Conservation (phyloP, 2,888 invertebrate genomes). For the Osmoderma eremita region DNA sequence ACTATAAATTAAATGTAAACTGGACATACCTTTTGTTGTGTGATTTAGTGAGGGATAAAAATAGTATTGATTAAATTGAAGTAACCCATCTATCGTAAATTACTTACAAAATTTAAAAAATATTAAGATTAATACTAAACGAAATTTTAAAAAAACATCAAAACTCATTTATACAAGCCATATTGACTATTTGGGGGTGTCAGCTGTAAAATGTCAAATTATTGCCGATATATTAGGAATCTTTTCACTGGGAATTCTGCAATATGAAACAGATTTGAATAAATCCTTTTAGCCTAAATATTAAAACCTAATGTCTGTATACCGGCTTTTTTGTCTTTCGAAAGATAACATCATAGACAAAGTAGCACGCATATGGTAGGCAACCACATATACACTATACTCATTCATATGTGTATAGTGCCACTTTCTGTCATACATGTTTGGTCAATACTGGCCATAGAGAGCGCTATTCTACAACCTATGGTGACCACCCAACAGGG, state of each 20-base stretch:
- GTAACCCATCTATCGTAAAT: background rate
- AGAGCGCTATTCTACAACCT: too few species aligned
- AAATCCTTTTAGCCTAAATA: background rate
- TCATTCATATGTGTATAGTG: too few species aligned
- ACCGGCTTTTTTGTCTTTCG: too few species aligned
- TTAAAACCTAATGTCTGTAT: background rate
- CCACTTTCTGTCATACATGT: too few species aligned
- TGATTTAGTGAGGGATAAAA: background rate
- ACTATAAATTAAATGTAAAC: conserved; percentile 11
- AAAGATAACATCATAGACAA: too few species aligned
- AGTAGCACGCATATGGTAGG: too few species aligned
- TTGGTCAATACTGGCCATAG: too few species aligned
- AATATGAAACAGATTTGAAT: background rate
- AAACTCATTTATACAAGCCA: conserved; percentile 38
- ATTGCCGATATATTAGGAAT: conserved; percentile 24
- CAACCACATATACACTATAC: too few species aligned
- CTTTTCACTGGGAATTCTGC: background rate
- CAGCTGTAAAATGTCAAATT: conserved; percentile 44
- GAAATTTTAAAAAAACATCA: conserved; percentile 42
- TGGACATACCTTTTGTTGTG: background rate
- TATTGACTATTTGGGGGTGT: conserved; percentile 44
- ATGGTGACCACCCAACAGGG: too few species aligned
- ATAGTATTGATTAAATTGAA: background rate
- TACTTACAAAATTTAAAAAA: conserved; percentile 41
- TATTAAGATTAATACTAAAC: conserved; percentile 41